These are phyloP conservation scores for Drosophila paulistorum DNA, from an alignment of 1,140 invertebrate species.

Conservation along the genomic window DNA sequence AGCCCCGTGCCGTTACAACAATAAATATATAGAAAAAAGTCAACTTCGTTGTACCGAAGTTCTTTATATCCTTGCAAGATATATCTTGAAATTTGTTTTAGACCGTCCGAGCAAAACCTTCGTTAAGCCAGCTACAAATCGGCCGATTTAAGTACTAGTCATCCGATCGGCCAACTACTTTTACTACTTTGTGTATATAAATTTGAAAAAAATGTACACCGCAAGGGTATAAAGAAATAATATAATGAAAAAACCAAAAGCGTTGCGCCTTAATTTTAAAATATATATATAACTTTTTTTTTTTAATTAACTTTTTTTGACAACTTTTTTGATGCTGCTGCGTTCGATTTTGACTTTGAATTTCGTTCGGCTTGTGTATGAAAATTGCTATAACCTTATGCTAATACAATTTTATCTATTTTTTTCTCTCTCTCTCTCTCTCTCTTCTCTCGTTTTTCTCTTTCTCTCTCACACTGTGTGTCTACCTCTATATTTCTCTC, in stretches of 20 bases:
- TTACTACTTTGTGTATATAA: not conserved
- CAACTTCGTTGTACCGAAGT: not conserved
- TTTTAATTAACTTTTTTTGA: constrained; percentile 29
- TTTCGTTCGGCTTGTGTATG: constrained; percentile 80
- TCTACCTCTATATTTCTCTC: not conserved
- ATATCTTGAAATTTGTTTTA: too few species aligned
- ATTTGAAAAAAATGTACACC: constrained; percentile 10
- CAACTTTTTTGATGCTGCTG: constrained; percentile 75
- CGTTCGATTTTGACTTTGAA: constrained; percentile 78
- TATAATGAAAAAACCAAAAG: constrained; percentile 46
- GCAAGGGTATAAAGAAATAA: constrained; percentile 21
- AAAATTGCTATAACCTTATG: constrained; percentile 53
- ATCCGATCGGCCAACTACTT: too few species aligned
- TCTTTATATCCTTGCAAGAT: constrained; percentile 6
- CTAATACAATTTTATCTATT: constrained; percentile 50
- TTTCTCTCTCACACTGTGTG: not conserved
- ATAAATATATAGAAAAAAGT: not conserved
- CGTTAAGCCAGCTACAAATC: too few species aligned
- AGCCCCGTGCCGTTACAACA: constrained; percentile 52
- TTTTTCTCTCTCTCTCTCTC: constrained; percentile 40
- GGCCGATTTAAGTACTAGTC: too few species aligned
- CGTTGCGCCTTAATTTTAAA: constrained; percentile 62
- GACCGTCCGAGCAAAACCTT: not conserved
- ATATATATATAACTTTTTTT: constrained; percentile 40
- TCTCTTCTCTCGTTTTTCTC: constrained; percentile 1